A percentile compares a stretch with the other conserved stretches of the same genome.
Evolutionary conservation across 1,140 invertebrate genomes (phyloP).

Genomic region (Drosophila truncata): DNA sequence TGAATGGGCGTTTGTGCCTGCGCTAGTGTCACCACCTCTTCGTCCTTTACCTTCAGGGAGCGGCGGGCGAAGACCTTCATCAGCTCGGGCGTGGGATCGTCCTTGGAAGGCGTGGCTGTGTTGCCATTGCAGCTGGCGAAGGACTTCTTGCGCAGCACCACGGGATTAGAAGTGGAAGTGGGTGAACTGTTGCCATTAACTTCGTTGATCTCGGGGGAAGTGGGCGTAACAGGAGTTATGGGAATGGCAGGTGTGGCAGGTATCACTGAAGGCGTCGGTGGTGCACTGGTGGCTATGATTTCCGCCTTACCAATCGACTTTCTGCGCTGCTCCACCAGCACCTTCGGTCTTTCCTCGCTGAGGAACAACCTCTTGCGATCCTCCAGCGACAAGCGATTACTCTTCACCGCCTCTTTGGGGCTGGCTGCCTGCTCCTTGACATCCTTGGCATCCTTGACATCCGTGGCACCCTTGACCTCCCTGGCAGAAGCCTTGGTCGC

Average conservation of each 20-base stretch:
- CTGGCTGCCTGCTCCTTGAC: background rate
- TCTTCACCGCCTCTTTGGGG: conserved; percentile 22
- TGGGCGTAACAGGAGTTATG: conserved; percentile 9
- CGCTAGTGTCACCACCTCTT: conserved; percentile 86
- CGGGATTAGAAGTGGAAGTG: conserved; percentile 48
- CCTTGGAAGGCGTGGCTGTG: conserved; percentile 60
- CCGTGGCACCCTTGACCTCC: conserved; percentile 1
- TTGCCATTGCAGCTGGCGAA: conserved; percentile 64
- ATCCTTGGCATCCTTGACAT: background rate
- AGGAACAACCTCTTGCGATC: conserved; percentile 78
- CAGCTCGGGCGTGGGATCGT: conserved; percentile 90
- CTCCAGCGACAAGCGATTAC: conserved; percentile 69
- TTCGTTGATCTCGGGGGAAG: conserved; percentile 29
- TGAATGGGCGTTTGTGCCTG: conserved; percentile 8
- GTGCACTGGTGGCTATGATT: conserved; percentile 10
- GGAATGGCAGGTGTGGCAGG: conserved; percentile 31
- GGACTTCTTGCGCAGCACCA: conserved; percentile 87
- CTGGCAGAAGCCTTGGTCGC: background rate
- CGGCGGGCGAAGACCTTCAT: conserved; percentile 92
- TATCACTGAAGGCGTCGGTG: conserved; percentile 11
- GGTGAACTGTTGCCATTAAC: conserved; percentile 39
- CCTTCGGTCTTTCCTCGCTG: conserved; percentile 64
- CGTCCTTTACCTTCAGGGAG: conserved; percentile 91
- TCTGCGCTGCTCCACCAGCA: conserved; percentile 66
- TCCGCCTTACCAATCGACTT: conserved; percentile 62